Percentiles rank a stretch among this genome's conserved stretches.
These are phyloP conservation scores for Lomographa bimaculata DNA, from an alignment of 2,888 invertebrate genomes.

Conservation along the genomic window DNA sequence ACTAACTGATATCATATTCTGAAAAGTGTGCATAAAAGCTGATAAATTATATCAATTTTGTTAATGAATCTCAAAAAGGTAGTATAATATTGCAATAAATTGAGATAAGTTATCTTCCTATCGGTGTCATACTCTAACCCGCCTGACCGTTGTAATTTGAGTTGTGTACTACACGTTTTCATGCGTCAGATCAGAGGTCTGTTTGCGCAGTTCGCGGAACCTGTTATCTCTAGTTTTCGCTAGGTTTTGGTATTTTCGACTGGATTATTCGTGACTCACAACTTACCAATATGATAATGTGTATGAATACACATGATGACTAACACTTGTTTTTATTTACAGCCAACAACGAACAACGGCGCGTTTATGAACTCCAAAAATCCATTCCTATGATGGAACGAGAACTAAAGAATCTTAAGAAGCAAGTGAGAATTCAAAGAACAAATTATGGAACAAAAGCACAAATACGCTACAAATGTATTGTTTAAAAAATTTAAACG, in stretches of 20 bases:
- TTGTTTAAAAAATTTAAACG: constrained; percentile 47
- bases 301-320: too few relatives aligned
- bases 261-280: constrained; percentile 25
- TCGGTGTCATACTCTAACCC: constrained; percentile 27
- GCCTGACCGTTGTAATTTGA: too few relatives aligned
- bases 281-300: constrained; percentile 23
- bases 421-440: constrained; percentile 57
- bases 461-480: constrained; percentile 74
- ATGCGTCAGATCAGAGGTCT: constrained; percentile 29
- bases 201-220: constrained; percentile 42
- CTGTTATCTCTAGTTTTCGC: constrained; percentile 36
- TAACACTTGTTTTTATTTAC: constrained; percentile 44
- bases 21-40: too few relatives aligned
- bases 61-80: too few relatives aligned
- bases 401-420: constrained; percentile 37
- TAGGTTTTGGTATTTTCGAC: constrained; percentile 22
- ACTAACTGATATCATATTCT: too few relatives aligned
- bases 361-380: constrained; percentile 71
- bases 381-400: constrained; percentile 70
- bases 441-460: constrained; percentile 70
- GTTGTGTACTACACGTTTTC: too few relatives aligned
- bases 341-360: constrained; percentile 67
- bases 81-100: too few relatives aligned
- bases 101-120: constrained; percentile 18
- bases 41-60: too few relatives aligned